A percentile compares a stretch with the other conserved stretches of the same genome.
These are phyloP conservation scores for Tachina grossa DNA, from an alignment of 2,888 invertebrate species.

Conservation along the genomic window DNA sequence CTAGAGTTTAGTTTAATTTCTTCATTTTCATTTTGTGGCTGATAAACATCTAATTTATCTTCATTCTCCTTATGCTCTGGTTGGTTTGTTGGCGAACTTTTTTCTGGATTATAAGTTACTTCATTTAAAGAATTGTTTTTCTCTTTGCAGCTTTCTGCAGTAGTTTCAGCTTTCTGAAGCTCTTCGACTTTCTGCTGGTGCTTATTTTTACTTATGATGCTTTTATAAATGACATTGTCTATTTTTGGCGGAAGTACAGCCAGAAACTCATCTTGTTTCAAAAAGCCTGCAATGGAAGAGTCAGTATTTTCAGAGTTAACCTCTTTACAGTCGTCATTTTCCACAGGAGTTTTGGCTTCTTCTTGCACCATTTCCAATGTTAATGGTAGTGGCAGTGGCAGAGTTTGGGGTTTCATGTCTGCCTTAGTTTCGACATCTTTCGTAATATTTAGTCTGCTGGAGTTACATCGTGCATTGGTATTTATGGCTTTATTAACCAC, in stretches of 20 bases:
- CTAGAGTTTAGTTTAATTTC: neutral
- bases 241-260: conserved; percentile 21
- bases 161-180: neutral
- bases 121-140: neutral
- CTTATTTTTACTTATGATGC: conserved; percentile 17
- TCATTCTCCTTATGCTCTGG: neutral
- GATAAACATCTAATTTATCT: neutral
- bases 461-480: conserved; percentile 16
- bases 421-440: conserved; percentile 52
- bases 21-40: neutral
- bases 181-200: neutral
- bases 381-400: conserved; percentile 27
- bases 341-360: conserved; percentile 75
- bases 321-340: conserved; percentile 11
- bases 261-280: conserved; percentile 7
- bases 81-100: neutral
- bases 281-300: neutral
- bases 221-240: conserved; percentile 54
- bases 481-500: conserved; percentile 64
- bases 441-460: conserved; percentile 41
- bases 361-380: conserved; percentile 74
- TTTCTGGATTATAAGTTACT: neutral
- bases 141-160: neutral
- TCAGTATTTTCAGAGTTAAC: neutral
- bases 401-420: conserved; percentile 52